These are phyloP conservation scores for Ailuropoda melanoleuca DNA, from an alignment of 2,113 vertebrate species.

Conservation along the genomic window DNA sequence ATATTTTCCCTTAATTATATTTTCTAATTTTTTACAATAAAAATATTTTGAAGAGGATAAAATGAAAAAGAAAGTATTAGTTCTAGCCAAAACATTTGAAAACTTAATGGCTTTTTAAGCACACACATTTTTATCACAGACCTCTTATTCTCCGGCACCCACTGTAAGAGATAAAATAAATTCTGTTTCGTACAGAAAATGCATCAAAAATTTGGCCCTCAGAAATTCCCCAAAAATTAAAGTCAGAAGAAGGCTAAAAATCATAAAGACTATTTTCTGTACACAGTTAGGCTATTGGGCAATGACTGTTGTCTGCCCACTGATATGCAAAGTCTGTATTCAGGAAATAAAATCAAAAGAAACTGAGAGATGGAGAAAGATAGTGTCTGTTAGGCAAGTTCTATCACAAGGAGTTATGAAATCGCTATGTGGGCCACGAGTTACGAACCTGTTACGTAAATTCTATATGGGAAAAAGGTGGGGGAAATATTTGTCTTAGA, in stretches of 20 bases:
- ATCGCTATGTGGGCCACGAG: background rate
- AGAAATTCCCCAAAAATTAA: conserved; percentile 8
- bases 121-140: background rate
- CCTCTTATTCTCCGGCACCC: background rate
- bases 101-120: background rate
- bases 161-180: background rate
- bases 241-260: conserved; percentile 30
- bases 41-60: background rate
- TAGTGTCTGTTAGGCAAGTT: background rate
- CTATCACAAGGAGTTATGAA: conserved; percentile 41
- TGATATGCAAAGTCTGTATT: background rate
- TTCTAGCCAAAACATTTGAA: background rate
- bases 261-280: background rate
- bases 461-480: background rate
- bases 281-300: background rate
- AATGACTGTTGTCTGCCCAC: background rate
- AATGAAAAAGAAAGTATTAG: background rate
- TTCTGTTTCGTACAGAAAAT: background rate
- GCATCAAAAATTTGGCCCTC: background rate
- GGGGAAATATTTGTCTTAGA: background rate
- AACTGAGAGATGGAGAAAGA: background rate
- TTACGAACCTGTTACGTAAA: conserved; percentile 28
- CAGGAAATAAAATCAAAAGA: conserved; percentile 10
- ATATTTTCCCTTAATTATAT: background rate
- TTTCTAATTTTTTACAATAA: conserved; percentile 40